Evolutionary conservation across 2,888 invertebrate species (phyloP).

Genomic region (Gastracanthus pulcherrimus): DNA sequence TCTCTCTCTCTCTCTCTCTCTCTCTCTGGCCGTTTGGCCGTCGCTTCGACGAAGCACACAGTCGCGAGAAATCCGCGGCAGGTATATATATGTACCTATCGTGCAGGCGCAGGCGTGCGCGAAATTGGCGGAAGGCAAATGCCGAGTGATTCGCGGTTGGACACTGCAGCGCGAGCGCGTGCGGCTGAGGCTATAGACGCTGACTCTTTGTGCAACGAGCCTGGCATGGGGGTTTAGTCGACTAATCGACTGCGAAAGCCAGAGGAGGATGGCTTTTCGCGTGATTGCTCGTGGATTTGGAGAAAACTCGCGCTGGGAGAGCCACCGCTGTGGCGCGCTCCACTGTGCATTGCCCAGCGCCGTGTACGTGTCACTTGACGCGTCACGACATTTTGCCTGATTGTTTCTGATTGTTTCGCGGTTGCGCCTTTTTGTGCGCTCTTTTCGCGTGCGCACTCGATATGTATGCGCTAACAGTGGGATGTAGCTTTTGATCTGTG

Average conservation of each 20-base stretch:
- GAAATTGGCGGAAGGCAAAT: too few relatives aligned
- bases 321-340: not conserved
- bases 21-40: not conserved
- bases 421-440: too few relatives aligned
- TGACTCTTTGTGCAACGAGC: too few relatives aligned
- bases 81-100: not conserved
- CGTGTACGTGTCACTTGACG: too few relatives aligned
- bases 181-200: too few relatives aligned
- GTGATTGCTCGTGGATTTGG: constrained; percentile 5
- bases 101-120: too few relatives aligned
- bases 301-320: too few relatives aligned
- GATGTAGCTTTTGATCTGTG: too few relatives aligned
- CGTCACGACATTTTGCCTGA: too few relatives aligned
- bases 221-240: constrained; percentile 37
- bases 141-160: not conserved
- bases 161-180: constrained; percentile 57
- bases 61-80: not conserved
- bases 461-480: too few relatives aligned
- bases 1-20: not conserved
- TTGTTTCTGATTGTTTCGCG: too few relatives aligned
- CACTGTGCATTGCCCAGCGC: not conserved
- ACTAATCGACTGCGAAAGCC: constrained; percentile 19
- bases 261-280: constrained; percentile 7
- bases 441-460: too few relatives aligned
- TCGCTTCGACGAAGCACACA: not conserved